Percentiles rank a stretch among this genome's conserved stretches.
Evolutionary conservation across 2,797 vertebrate species (phyloP).

Genomic region (Hyperoplus lanceolatus): DNA sequence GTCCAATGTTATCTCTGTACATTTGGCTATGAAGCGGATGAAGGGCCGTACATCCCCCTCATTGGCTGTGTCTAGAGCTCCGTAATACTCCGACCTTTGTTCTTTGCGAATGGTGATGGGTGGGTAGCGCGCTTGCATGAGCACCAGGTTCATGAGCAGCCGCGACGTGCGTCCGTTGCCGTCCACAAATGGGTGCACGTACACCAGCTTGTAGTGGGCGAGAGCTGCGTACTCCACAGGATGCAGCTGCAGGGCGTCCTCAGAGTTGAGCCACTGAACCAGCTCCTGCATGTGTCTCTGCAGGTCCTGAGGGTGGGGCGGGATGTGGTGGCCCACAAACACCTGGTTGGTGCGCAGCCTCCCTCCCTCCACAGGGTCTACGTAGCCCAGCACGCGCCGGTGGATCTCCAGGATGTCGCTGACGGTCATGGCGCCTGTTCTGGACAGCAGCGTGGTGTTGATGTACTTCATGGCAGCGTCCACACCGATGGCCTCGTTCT

Average conservation of each 20-base stretch:
- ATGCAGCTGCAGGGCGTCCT: constrained; percentile 93
- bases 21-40: constrained; percentile 97
- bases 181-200: constrained; percentile 95
- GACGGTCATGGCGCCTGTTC: constrained; percentile 87
- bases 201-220: constrained; percentile 97
- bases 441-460: constrained; percentile 92
- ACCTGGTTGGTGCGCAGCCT: constrained; percentile 92
- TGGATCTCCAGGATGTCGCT: constrained; percentile 93
- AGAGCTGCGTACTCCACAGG: constrained; percentile 95
- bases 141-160: constrained; percentile 95
- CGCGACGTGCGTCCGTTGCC: constrained; percentile 96
- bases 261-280: constrained; percentile 95
- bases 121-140: constrained; percentile 96
- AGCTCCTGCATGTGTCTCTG: constrained; percentile 94
- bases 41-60: constrained; percentile 96
- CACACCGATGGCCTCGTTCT: constrained; percentile 97
- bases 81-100: constrained; percentile 94
- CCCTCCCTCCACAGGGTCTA: constrained; percentile 94
- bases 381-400: constrained; percentile 92
- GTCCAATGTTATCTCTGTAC: constrained; percentile 95
- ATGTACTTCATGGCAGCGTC: constrained; percentile 96
- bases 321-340: constrained; percentile 96
- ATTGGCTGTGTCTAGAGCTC: constrained; percentile 92
- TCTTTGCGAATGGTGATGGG: constrained; percentile 97
- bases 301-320: constrained; percentile 92